These are phyloP conservation scores for Aphelinus certus DNA, from an alignment of 1,140 invertebrate genomes.

Conservation along the genomic window DNA sequence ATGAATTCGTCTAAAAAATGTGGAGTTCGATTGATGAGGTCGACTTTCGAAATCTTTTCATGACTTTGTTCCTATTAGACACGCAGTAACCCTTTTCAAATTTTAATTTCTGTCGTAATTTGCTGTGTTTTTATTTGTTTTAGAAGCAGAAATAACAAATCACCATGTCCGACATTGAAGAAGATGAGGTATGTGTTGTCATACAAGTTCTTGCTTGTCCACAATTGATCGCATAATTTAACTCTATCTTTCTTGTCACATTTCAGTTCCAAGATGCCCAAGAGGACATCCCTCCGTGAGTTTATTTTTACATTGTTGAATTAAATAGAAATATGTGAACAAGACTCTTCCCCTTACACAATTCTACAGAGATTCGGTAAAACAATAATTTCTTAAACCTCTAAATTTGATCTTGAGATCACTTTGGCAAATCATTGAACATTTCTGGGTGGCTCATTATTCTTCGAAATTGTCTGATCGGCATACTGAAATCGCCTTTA, in stretches of 20 bases:
- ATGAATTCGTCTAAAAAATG: too few species aligned
- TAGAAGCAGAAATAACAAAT: slow-evolving; percentile 43
- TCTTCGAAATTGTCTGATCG: too few species aligned
- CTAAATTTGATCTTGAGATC: background rate
- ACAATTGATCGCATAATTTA: slow-evolving; percentile 18
- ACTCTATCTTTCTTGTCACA: slow-evolving; percentile 33
- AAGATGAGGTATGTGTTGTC: slow-evolving; percentile 48
- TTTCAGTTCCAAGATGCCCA: slow-evolving; percentile 65
- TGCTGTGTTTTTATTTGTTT: slow-evolving; percentile 43
- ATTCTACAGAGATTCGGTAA: background rate
- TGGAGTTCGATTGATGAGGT: too few species aligned
- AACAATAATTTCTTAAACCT: background rate
- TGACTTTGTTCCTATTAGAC: too few species aligned
- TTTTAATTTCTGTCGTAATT: slow-evolving; percentile 25
- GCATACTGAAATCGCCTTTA: too few species aligned
- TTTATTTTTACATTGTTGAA: slow-evolving; percentile 33
- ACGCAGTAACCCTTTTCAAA: background rate
- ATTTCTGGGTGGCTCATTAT: too few species aligned
- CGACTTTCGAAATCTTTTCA: too few species aligned
- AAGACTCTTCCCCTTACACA: background rate
- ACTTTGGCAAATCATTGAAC: background rate
- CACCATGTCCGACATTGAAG: slow-evolving; percentile 59
- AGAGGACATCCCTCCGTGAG: slow-evolving; percentile 55
- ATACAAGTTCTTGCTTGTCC: background rate
- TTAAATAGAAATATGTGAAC: background rate